Percentiles rank a stretch among this genome's conserved stretches.
Evolutionary conservation across 2,888 invertebrate genomes (phyloP).

Genomic region (Ethmia dodecea): DNA sequence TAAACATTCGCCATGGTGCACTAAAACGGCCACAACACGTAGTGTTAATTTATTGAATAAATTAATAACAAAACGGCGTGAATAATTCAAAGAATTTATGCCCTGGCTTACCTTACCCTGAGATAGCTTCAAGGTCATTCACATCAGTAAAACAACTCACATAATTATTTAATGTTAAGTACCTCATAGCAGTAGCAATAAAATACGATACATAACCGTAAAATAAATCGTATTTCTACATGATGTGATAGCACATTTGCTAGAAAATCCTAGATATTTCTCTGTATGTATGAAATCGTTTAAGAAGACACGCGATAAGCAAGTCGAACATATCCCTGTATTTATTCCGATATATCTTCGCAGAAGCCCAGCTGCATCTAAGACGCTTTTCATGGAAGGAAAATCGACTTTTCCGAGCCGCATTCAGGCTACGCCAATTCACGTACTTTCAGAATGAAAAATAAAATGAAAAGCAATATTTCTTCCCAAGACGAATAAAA

Average conservation of each 20-base stretch:
- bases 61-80: too few species aligned
- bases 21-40: too few species aligned
- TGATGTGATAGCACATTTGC: not conserved
- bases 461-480: constrained; percentile 14
- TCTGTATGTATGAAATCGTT: constrained; percentile 8
- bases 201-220: not conserved
- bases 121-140: too few species aligned
- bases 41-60: too few species aligned
- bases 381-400: constrained; percentile 22
- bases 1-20: too few species aligned
- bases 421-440: constrained; percentile 25
- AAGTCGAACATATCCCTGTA: constrained; percentile 13
- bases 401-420: constrained; percentile 31
- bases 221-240: constrained; percentile 2
- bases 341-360: constrained; percentile 18
- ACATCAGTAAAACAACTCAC: too few species aligned
- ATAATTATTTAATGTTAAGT: too few species aligned
- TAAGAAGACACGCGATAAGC: constrained; percentile 13
- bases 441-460: constrained; percentile 22
- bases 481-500: constrained; percentile 1
- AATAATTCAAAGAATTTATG: too few species aligned
- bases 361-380: constrained; percentile 23
- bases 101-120: too few species aligned
- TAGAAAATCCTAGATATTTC: not conserved
- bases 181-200: not conserved